These are phyloP conservation scores for Porites lobata DNA, from an alignment of 92 coral and sea anemone species.

Conservation along the genomic window DNA sequence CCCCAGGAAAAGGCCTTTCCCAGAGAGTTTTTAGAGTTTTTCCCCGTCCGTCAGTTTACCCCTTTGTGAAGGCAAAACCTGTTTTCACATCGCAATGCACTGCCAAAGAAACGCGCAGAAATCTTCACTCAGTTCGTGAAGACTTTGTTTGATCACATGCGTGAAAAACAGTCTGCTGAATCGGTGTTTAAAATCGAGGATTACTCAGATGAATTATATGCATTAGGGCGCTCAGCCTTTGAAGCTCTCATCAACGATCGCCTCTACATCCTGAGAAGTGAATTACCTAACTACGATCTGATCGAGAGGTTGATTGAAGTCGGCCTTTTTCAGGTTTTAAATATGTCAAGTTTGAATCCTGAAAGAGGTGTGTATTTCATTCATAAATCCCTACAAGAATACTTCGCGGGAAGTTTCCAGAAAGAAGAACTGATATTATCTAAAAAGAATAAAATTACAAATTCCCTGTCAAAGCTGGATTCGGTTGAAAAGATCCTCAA, in stretches of 20 bases:
- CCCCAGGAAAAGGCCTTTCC: too few species aligned
- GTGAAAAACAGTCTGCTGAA: background rate
- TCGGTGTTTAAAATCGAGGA: background rate
- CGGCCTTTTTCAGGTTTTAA: background rate
- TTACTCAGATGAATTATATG: background rate
- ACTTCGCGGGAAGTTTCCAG: background rate
- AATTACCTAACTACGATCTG: background rate
- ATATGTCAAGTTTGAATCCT: background rate
- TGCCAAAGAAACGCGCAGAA: slow-evolving; percentile 9
- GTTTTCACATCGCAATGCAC: background rate
- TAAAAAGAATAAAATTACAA: background rate
- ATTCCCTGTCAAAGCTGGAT: background rate
- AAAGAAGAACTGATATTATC: slow-evolving; percentile 1
- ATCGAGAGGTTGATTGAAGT: background rate
- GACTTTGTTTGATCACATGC: background rate
- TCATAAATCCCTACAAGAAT: slow-evolving; percentile 12
- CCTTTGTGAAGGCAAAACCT: too few species aligned
- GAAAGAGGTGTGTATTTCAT: background rate
- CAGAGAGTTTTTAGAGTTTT: too few species aligned
- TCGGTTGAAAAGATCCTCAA: background rate
- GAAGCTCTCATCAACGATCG: background rate
- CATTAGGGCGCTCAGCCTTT: background rate
- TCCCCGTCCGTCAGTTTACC: too few species aligned
- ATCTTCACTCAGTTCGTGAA: background rate
- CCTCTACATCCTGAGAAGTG: background rate